Conservation (phyloP, 2,797 vertebrate species). For the Eurystomus glaucurus region DNA sequence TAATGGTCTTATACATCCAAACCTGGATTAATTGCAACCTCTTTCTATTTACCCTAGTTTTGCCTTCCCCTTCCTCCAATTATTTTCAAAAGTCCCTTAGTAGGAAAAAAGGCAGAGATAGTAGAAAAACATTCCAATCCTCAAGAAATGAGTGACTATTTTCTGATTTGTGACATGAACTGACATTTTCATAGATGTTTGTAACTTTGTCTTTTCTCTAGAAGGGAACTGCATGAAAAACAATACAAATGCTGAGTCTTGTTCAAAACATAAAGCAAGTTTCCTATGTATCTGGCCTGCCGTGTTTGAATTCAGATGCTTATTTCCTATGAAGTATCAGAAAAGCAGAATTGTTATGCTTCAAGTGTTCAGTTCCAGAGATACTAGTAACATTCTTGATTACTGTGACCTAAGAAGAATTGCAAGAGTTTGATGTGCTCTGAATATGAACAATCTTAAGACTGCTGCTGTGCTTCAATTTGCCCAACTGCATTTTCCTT, state of each 20-base stretch:
- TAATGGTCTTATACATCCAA: not conserved
- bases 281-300: not conserved
- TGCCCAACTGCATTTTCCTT: not conserved
- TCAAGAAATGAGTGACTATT: accelerated
- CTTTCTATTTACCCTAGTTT: not conserved
- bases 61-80: not conserved
- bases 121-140: not conserved
- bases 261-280: not conserved
- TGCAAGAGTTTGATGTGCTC: not conserved
- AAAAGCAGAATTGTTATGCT: not conserved
- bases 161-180: not conserved
- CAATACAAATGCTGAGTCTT: not conserved
- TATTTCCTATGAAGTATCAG: not conserved
- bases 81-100: not conserved
- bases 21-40: not conserved
- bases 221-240: not conserved
- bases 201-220: not conserved
- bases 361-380: not conserved
- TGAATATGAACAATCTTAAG: not conserved
- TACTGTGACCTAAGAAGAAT: not conserved
- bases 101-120: not conserved
- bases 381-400: not conserved
- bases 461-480: not conserved
- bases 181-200: not conserved
- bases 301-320: not conserved